Evolutionary conservation across 2,113 vertebrate species (phyloP).

Genomic region (Bubo scandiacus): DNA sequence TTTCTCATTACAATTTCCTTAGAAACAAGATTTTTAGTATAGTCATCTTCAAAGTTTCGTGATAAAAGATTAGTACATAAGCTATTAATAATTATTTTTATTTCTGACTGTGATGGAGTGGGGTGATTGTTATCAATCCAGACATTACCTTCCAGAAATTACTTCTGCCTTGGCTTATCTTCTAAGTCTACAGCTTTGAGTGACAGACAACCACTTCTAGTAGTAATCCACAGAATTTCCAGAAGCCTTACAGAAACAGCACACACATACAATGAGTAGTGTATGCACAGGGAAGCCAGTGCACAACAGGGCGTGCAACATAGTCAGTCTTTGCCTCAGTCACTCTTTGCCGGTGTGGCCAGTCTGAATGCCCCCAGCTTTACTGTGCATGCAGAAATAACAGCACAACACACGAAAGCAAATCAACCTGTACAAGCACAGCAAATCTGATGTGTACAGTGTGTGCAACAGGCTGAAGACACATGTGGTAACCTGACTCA

Average conservation of each 20-base stretch:
- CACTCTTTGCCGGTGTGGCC: neutral
- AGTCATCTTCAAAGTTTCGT: neutral
- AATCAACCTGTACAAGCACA: neutral
- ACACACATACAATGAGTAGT: neutral
- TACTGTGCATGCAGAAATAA: neutral
- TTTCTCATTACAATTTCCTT: neutral
- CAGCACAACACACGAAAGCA: neutral
- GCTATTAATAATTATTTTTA: neutral
- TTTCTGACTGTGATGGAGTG: neutral
- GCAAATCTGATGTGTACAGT: neutral
- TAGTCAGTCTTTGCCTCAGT: neutral
- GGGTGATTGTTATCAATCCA: neutral
- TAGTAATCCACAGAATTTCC: neutral
- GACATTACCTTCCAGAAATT: neutral
- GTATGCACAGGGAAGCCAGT: neutral
- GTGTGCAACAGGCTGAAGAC: neutral
- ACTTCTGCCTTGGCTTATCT: neutral
- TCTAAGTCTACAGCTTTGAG: neutral
- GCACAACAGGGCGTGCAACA: neutral
- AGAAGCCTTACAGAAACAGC: neutral
- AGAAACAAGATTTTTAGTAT: neutral
- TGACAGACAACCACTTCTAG: neutral
- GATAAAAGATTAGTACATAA: neutral
- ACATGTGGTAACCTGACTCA: neutral
- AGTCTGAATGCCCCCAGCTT: neutral